A percentile compares a stretch with the other conserved stretches of the same genome.
Evolutionary conservation across 1,140 invertebrate genomes (phyloP).

Genomic region (Drosophila takahashii): DNA sequence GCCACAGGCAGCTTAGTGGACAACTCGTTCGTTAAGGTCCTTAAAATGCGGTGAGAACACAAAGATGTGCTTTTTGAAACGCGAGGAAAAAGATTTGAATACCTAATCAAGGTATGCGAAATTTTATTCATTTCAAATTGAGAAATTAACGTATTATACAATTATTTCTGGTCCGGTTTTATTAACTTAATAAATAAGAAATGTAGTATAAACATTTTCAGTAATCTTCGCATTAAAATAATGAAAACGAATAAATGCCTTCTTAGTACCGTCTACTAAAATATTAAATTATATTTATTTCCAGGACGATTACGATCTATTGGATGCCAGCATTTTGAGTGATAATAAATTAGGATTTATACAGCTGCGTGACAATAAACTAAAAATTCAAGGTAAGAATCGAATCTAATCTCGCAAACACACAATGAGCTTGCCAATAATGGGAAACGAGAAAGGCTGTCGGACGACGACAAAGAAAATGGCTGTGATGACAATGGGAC

Average conservation of each 20-base stretch:
- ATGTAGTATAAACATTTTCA: too few species aligned
- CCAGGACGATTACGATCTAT: constrained; percentile 81
- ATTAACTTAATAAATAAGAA: too few species aligned
- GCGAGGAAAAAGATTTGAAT: constrained; percentile 63
- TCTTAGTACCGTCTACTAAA: too few species aligned
- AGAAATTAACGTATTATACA: too few species aligned
- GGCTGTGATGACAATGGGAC: constrained; percentile 27
- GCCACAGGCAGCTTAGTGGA: not conserved
- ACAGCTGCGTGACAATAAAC: constrained; percentile 84
- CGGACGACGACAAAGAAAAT: constrained; percentile 27
- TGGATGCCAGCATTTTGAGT: constrained; percentile 81
- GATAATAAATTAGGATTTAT: constrained; percentile 85
- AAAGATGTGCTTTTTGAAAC: constrained; percentile 42
- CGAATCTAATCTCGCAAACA: constrained; percentile 42
- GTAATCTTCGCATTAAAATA: too few species aligned
- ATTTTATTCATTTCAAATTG: not conserved
- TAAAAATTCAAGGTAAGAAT: constrained; percentile 84
- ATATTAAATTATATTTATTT: too few species aligned
- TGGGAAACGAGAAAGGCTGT: constrained; percentile 18
- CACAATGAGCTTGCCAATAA: constrained; percentile 12
- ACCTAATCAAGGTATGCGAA: constrained; percentile 45
- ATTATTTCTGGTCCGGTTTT: too few species aligned
- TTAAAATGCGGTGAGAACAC: constrained; percentile 57
- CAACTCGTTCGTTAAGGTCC: constrained; percentile 19
- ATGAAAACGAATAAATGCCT: too few species aligned